Base-by-base conservation (phyloP, 1,140 invertebrate species). In the Stratiolaelaps scimitus region DNA sequence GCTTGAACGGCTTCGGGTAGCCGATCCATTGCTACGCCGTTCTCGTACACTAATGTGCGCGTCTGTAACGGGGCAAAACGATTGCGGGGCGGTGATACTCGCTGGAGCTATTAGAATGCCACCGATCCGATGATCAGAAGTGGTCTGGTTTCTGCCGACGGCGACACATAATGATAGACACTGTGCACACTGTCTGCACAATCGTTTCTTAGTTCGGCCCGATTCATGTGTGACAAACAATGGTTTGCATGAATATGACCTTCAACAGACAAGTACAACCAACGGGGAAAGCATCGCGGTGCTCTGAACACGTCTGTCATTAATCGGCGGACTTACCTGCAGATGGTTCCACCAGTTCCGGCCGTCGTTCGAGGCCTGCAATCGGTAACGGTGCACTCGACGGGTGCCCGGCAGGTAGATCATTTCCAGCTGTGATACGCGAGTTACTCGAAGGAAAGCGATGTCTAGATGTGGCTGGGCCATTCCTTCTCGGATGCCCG, bases 331-430 rank as follows among this genome's bases (percentile, higher is more conserved):
- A 23, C 23, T 2, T 34, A 60, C 53, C 53, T n/a, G 15, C 23
- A 60, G 34, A 10, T 60, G 53, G 26, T 60, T 34, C 53, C 53
- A 23, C 70, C 70, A 71, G 30, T 71, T 68, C 20, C 64, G 65
- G 13, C 69, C 69, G 10, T 70, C 68, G 34, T 69, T 64, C n/a
- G 69, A 70, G 53, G 67, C 67, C 23, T 68, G 64, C 13, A 71
- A 64, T 10, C 68, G 20, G 46, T 69, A 71, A 4, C 66, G 65
- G 1, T 60, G 64, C 7, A 71, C 68, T 23, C 43, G 45, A 47
- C 70, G 65, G 2, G 64, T 67, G 20, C 53, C 56, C 0, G 64
- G 64, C 26, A 71, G 64, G 17, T 67, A 68, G 1, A 65, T 4
- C 28, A 69, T 66, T 45, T 64, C 67, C 34, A 71, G 19, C 23